These are phyloP conservation scores for Philopedon plagiatum DNA, from an alignment of 2,888 invertebrate genomes.

Conservation along the genomic window DNA sequence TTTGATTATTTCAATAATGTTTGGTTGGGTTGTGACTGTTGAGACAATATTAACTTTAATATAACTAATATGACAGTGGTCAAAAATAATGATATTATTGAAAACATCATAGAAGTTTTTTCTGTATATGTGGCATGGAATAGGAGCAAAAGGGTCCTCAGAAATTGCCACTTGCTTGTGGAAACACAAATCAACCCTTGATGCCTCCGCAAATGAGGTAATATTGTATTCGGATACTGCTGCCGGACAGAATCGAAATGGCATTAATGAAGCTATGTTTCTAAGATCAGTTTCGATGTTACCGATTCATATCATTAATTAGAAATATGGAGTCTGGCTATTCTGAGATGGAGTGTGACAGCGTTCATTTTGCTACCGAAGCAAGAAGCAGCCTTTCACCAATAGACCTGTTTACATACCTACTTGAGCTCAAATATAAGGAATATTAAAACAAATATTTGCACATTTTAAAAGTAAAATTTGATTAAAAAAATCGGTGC, in stretches of 20 bases:
- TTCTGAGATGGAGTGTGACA: constrained; percentile 50
- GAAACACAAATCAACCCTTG: neutral
- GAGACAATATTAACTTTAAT: no score
- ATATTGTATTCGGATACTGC: constrained; percentile 46
- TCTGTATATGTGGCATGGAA: constrained; percentile 53
- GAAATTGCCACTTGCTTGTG: constrained; percentile 34
- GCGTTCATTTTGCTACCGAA: constrained; percentile 49
- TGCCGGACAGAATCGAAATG: constrained; percentile 47
- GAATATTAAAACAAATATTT: no score
- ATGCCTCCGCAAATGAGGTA: constrained; percentile 30
- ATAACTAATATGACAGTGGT: no score
- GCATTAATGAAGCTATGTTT: constrained; percentile 39
- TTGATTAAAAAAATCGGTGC: no score
- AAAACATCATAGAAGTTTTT: no score
- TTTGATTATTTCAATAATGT: no score
- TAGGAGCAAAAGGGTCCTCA: constrained; percentile 47
- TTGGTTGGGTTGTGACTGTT: no score
- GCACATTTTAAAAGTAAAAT: no score
- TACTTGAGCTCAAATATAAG: no score
- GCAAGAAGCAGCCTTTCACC: no score
- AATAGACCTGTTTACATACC: no score
- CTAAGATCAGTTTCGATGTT: constrained; percentile 35
- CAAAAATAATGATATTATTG: no score
- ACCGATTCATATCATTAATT: constrained; percentile 44
- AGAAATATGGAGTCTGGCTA: constrained; percentile 47